Evolutionary conservation across 2,888 invertebrate genomes (phyloP), one percentile per base, ranked within the genome.

Genomic region (Agriopis aurantiaria): DNA sequence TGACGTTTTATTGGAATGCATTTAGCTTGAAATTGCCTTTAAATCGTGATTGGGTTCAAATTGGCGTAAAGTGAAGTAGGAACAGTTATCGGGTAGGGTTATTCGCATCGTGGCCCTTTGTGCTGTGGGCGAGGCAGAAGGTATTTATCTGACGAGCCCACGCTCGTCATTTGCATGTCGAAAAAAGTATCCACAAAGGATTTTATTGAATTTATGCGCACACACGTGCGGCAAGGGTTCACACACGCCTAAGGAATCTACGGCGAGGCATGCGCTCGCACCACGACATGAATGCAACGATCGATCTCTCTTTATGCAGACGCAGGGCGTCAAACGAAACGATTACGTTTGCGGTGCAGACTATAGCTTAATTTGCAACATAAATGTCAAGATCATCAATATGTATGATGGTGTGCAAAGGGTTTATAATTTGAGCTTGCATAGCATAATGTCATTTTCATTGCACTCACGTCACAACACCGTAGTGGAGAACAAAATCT

Each of bases 141-240:
- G 8, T 78, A 79, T 82, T 84, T 83, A 85, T 84, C 82, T 82
- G 79, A 57, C 68, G 75, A 70, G 73, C 78, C 78, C 82, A 80
- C 74, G 72, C 71, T 78, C 77, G 77, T 74, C 82, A 85, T 86
- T 86, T 85, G 80, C 85, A 83, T 82, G 82, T 79, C 78, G 80
- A 81, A 85, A 82, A 85, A 83, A 74, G 75, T 78, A 79, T 84
- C 81, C 82, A 85, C 82, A 82, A 81, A 83, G 81, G 84, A 77
- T 85, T 88, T 86, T 84, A 86, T 85, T 78, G 85, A 88, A 90
- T 90, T 87, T 89, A 92, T 92, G 91, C 92, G 81, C 75, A 73
- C 82, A 83, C 91, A 90, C 88, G 90, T 82, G 75, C 82, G 75
- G 72, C 78, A 46, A 10, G 49, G 43, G 51, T 69, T 73, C 75